These are phyloP conservation scores for Drosophila austrosaltans DNA, from an alignment of 2,888 invertebrate genomes.

Conservation along the genomic window DNA sequence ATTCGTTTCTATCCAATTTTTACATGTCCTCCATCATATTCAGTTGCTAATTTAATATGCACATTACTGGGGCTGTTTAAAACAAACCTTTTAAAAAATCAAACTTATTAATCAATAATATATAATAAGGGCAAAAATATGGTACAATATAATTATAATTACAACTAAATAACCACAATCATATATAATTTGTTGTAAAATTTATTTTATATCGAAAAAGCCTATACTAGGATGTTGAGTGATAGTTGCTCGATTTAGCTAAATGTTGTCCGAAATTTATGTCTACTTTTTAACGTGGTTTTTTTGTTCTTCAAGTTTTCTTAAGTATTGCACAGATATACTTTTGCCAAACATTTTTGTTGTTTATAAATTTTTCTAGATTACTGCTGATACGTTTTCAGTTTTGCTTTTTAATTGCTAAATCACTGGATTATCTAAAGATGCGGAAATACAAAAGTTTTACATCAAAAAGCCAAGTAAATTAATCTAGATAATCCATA, in stretches of 20 bases:
- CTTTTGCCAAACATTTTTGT: slow-evolving; percentile 42
- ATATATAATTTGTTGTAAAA: slow-evolving; percentile 40
- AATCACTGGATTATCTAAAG: slow-evolving; percentile 66
- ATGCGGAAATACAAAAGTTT: slow-evolving; percentile 65
- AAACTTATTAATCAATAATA: slow-evolving; percentile 45
- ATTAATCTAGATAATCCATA: slow-evolving; percentile 51
- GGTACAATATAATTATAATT: slow-evolving; percentile 67
- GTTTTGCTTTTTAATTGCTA: slow-evolving; percentile 52
- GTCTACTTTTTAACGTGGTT: slow-evolving; percentile 36
- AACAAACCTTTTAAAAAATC: slow-evolving; percentile 49
- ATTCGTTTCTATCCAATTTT: slow-evolving; percentile 44
- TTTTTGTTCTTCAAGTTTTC: background rate
- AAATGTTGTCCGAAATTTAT: slow-evolving; percentile 46
- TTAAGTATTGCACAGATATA: slow-evolving; percentile 56
- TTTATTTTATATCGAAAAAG: slow-evolving; percentile 55
- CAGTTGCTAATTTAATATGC: slow-evolving; percentile 34
- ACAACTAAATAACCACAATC: slow-evolving; percentile 73
- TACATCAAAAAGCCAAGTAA: slow-evolving; percentile 66
- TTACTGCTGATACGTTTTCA: slow-evolving; percentile 66
- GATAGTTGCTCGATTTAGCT: slow-evolving; percentile 53
- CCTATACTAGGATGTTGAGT: slow-evolving; percentile 58
- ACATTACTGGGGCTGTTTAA: slow-evolving; percentile 55
- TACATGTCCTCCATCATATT: slow-evolving; percentile 22
- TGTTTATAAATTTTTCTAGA: slow-evolving; percentile 40
- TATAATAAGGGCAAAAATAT: slow-evolving; percentile 52